Evolutionary conservation across 2,113 vertebrate species (phyloP).

Genomic region (Cryptomyrus ogoouensis): DNA sequence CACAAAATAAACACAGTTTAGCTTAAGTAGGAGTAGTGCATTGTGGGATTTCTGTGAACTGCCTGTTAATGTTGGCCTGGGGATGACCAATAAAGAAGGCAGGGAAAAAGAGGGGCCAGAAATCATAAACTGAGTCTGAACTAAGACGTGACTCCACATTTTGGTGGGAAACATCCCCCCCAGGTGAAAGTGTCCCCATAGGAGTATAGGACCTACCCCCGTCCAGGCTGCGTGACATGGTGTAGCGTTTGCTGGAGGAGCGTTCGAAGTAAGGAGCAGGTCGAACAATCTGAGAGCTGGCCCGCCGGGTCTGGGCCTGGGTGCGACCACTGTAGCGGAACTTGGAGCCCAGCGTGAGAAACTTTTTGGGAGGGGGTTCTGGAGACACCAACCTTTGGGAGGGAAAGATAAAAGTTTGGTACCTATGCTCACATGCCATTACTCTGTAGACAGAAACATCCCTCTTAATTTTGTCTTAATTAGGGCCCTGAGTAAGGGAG

Average conservation of each 20-base stretch:
- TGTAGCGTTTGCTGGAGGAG: conserved; percentile 87
- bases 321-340: conserved; percentile 94
- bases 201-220: conserved; percentile 69
- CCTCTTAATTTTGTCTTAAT: not conserved
- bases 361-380: conserved; percentile 90
- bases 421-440: not conserved
- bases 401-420: not conserved
- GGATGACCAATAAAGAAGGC: conserved; percentile 26
- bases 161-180: not conserved
- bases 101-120: not conserved
- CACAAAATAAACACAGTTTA: conserved; percentile 3
- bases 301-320: conserved; percentile 85
- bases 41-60: not conserved
- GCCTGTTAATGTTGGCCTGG: conserved; percentile 26
- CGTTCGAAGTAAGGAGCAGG: conserved; percentile 87
- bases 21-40: conserved; percentile 17
- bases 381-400: conserved; percentile 75
- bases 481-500: not conserved
- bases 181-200: not conserved
- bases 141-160: not conserved
- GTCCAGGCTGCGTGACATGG: conserved; percentile 92
- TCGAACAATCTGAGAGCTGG: conserved; percentile 85
- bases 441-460: not conserved
- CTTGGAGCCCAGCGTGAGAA: conserved; percentile 90
- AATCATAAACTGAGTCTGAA: not conserved